Base-by-base conservation (phyloP, 2,797 vertebrate species). In the Ambastaia sidthimunki region DNA sequence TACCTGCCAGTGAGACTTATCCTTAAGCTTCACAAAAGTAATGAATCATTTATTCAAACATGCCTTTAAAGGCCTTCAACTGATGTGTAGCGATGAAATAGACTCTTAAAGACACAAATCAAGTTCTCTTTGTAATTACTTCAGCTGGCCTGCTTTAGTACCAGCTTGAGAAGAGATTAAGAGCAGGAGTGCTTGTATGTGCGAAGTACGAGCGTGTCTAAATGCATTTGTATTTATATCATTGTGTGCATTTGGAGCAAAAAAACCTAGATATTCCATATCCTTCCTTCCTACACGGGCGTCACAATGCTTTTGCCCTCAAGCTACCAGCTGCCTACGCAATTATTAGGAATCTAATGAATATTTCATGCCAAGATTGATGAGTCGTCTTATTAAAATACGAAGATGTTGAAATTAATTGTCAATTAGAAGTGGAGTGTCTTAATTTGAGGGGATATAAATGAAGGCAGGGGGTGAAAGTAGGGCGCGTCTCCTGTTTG, bases 401-500 rank as follows among this genome's bases (percentile, higher is more conserved):
- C 93, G 92, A 94, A 94, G 93, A 94, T 94, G 93, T 93, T 93
- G 92, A 93, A 95, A 94, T 94, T 94, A 95, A 94, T 94, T 94
- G 94, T 94, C 94, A 94, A 94, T 95, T 95, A 94, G 92, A 90
- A 89, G 87, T 88, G 89, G 91, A 93, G 94, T 94, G 92, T 94
- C 93, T 94, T 94, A 93, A 95, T 95, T 94, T 91, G 91, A 91
- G 88, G 86, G 89, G 91, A 91, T 93, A 92, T 92, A 93, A 94
- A 94, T 90, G 90, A 85, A 87, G 88, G 89, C 88, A 81, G 88
- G 85, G 54, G 86, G 87, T 86, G 86, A 85, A 85, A 83, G 74
- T 83, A 77, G 88, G 85, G 81, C 76, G 67, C 59, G 60, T 72
- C 81, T 78, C 78, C 76, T 75, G 85, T 86, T 82, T 81, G 83